A percentile compares a stretch with the other conserved stretches of the same genome.
Evolutionary conservation across 2,888 invertebrate species (phyloP).

Genomic region (Cancer borealis): DNA sequence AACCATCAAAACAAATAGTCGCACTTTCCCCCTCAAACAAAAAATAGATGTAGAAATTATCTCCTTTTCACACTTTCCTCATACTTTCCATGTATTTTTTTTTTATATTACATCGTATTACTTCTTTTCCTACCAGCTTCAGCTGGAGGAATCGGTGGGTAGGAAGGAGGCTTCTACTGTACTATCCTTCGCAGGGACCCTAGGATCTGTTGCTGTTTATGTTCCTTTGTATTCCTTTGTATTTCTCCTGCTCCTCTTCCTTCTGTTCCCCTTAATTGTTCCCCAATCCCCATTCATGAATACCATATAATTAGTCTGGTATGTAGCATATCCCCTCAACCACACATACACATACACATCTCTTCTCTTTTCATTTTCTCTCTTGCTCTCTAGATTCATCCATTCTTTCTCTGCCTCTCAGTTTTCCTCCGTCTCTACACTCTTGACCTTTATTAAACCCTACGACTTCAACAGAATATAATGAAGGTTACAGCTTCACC

Average conservation of each 20-base stretch:
- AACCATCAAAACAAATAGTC: no score
- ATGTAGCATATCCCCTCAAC: background rate
- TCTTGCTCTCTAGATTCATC: background rate
- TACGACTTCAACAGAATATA: background rate
- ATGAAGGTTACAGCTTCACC: background rate
- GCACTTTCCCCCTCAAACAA: no score
- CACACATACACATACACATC: background rate
- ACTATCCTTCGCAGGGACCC: no score
- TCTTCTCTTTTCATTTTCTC: background rate
- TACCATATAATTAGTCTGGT: background rate
- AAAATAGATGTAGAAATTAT: no score
- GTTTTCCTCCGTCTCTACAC: background rate
- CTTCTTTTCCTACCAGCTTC: no score
- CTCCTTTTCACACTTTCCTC: no score
- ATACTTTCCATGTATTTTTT: no score
- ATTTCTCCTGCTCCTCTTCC: background rate
- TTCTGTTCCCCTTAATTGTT: background rate
- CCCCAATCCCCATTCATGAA: background rate
- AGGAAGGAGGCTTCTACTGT: no score
- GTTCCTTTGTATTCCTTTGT: background rate
- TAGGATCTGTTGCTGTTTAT: background rate
- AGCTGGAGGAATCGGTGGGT: no score
- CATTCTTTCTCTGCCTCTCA: background rate
- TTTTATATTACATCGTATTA: no score
- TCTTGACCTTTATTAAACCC: background rate